Conservation (phyloP, 37 sponge, comb jelly and placozoan genomes). For the Oopsacas minuta region DNA sequence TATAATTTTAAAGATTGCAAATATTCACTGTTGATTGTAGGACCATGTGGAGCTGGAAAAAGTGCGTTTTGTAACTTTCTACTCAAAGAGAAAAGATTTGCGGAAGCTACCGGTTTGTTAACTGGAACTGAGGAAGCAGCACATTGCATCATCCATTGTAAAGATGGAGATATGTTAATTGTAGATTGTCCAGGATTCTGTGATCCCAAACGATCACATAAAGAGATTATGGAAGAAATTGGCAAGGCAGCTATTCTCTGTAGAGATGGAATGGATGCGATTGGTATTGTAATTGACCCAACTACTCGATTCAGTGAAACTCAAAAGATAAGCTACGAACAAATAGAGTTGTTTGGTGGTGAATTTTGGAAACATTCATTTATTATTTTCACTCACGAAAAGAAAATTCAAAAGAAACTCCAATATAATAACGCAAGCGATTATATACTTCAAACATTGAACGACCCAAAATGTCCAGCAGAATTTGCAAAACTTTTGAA, state of each 20-base stretch:
- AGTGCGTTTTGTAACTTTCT: conserved; percentile 4
- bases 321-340: background rate
- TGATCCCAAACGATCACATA: background rate
- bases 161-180: background rate
- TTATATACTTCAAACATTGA: background rate
- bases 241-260: background rate
- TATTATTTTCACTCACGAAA: background rate
- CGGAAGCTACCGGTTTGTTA: background rate
- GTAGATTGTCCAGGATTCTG: conserved; percentile 2
- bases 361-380: background rate
- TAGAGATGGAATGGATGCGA: background rate
- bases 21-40: background rate
- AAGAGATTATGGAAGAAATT: background rate
- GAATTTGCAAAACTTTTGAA: background rate
- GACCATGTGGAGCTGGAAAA: background rate
- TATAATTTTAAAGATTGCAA: conserved; percentile 2
- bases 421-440: background rate
- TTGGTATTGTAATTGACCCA: background rate
- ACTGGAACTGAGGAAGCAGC: background rate
- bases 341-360: conserved; percentile 4
- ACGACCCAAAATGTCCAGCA: background rate
- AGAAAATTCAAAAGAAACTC: background rate
- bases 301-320: background rate
- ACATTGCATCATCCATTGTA: background rate
- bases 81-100: background rate